Evolutionary conservation across 2,888 invertebrate genomes (phyloP).

Genomic region (Clostera curtula): DNA sequence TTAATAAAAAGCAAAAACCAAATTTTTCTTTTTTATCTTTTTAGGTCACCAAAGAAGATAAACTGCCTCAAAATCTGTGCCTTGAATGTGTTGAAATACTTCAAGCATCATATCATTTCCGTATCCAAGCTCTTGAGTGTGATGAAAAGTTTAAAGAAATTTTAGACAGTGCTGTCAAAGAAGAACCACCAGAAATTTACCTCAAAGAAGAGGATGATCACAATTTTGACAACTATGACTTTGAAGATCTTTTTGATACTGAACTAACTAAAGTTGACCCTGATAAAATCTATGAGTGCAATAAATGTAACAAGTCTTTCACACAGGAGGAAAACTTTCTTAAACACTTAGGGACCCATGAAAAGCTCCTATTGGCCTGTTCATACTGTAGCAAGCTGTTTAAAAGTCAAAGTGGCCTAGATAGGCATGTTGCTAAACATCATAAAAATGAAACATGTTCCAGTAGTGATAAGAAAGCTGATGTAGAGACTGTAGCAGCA

Average conservation of each 20-base stretch:
- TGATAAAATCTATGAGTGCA: conserved; percentile 38
- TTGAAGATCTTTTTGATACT: conserved; percentile 24
- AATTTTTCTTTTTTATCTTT: conserved; percentile 11
- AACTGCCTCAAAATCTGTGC: conserved; percentile 77
- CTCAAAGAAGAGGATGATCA: conserved; percentile 30
- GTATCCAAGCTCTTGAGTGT: conserved; percentile 39
- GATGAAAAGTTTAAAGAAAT: conserved; percentile 45
- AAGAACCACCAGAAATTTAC: conserved; percentile 24
- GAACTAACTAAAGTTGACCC: conserved; percentile 19
- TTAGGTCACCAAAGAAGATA: conserved; percentile 65
- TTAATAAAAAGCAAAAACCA: too few relatives aligned
- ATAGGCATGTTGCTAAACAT: conserved; percentile 49
- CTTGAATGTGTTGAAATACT: conserved; percentile 66
- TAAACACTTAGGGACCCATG: conserved; percentile 62
- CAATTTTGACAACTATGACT: conserved; percentile 16
- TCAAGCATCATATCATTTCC: conserved; percentile 58
- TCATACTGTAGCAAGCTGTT: conserved; percentile 43
- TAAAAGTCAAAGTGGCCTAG: conserved; percentile 32
- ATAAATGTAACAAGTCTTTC: conserved; percentile 62
- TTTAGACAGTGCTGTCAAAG: conserved; percentile 28
- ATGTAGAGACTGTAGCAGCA: conserved; percentile 16
- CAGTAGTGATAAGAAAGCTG: conserved; percentile 24
- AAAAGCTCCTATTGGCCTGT: conserved; percentile 29
- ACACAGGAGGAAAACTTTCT: conserved; percentile 55
- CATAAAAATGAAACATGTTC: conserved; percentile 19